A percentile compares a stretch with the other conserved stretches of the same genome.
Conservation (phyloP, 2,113 vertebrate species). For the Mastomys natalensis region DNA sequence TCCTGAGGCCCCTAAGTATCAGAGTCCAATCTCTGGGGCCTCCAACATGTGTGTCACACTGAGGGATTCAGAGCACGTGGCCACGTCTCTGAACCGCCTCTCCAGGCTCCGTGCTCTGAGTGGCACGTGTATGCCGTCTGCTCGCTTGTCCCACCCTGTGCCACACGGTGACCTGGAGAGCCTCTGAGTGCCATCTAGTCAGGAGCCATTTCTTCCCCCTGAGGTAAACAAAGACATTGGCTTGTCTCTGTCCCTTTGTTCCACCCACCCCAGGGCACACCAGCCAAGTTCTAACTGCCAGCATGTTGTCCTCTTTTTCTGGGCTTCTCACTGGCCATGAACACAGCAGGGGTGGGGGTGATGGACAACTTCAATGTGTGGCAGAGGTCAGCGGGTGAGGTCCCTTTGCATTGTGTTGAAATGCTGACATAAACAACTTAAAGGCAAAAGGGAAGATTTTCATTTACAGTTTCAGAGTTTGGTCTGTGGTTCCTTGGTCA, state of each 20-base stretch:
- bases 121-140: rapidly evolving
- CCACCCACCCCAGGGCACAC: not conserved
- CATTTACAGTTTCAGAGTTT: not conserved
- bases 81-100: not conserved
- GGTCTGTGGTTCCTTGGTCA: not conserved
- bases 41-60: not conserved
- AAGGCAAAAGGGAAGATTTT: too few species aligned
- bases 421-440: not conserved
- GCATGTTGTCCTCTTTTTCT: too few species aligned
- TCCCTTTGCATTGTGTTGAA: not conserved
- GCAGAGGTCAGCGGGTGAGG: not conserved
- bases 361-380: too few species aligned
- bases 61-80: not conserved
- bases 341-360: too few species aligned
- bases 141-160: not conserved
- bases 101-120: rapidly evolving
- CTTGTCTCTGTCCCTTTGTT: not conserved
- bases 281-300: not conserved
- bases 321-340: not conserved
- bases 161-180: too few species aligned
- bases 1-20: not conserved
- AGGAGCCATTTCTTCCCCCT: not conserved
- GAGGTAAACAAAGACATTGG: not conserved
- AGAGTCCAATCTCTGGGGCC: not conserved
- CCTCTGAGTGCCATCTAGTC: not conserved